Conservation (phyloP, 2,113 vertebrate genomes). For the Gnathonemus longibarbis region DNA sequence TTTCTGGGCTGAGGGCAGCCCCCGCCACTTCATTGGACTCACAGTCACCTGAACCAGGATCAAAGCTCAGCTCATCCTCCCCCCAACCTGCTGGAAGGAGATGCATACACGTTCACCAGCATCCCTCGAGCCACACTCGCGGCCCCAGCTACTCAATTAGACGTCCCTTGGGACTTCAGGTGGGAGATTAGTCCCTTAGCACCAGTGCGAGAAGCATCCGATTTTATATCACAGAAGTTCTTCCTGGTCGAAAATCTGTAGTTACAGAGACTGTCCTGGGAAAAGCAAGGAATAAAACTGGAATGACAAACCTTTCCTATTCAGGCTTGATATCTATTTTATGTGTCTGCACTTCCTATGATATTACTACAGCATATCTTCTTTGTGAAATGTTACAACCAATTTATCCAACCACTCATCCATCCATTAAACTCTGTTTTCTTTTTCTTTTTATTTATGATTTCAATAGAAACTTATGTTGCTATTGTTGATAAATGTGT, state of each 20-base stretch:
- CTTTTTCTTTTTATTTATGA: background rate
- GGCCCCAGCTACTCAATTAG: background rate
- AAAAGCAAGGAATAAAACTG: background rate
- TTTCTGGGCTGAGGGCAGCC: constrained; percentile 61
- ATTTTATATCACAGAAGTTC: background rate
- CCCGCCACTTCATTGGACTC: constrained; percentile 63
- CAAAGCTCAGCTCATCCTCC: constrained; percentile 73
- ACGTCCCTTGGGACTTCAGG: background rate
- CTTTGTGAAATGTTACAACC: background rate
- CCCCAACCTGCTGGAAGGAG: constrained; percentile 41
- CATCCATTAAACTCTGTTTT: background rate
- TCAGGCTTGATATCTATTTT: background rate
- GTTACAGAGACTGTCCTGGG: background rate
- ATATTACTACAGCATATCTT: background rate
- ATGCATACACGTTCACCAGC: constrained; percentile 18
- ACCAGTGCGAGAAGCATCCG: background rate
- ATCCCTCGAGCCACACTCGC: background rate
- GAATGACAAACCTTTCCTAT: background rate
- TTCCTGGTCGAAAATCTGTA: background rate
- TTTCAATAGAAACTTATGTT: background rate
- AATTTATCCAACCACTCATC: background rate
- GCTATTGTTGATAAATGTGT: background rate
- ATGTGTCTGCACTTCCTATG: background rate
- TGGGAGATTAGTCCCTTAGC: background rate
- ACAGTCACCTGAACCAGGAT: constrained; percentile 84